phyloP scores from a whole-genome alignment of 2,797 vertebrate genomes.

The Austrolebias charrua region DNA sequence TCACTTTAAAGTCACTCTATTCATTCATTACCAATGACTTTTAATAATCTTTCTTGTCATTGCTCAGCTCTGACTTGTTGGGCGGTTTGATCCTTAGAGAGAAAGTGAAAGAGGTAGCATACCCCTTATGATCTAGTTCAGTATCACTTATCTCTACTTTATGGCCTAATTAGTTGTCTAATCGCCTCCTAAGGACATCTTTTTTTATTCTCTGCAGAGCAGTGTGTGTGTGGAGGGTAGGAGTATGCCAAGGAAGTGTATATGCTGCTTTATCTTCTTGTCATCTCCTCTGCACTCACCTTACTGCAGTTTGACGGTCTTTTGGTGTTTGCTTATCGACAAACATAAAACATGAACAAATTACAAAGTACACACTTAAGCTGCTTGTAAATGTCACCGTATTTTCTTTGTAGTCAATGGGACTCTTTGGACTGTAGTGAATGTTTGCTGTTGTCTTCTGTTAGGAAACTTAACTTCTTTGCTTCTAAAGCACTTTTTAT shows the following conservation, averaged over 20 bases:
- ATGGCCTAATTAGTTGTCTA: conserved; percentile 89
- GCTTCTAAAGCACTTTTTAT: neutral
- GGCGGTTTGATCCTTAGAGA: conserved; percentile 57
- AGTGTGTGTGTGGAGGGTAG: conserved; percentile 26
- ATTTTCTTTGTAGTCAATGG: neutral
- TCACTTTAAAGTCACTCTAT: conserved; percentile 12
- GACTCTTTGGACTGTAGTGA: neutral
- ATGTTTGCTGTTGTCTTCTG: conserved; percentile 5
- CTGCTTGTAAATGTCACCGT: neutral
- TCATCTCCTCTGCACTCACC: conserved; percentile 21
- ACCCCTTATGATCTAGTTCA: conserved; percentile 78
- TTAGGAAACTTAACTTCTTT: neutral
- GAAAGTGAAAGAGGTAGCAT: conserved; percentile 51
- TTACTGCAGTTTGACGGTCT: conserved; percentile 16
- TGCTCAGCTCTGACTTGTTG: conserved; percentile 43
- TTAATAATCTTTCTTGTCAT: conserved; percentile 50
- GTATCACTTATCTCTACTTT: conserved; percentile 81
- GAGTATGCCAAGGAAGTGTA: neutral
- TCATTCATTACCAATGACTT: conserved; percentile 30
- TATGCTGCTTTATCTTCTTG: conserved; percentile 22
- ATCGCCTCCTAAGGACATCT: conserved; percentile 85
- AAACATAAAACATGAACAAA: neutral
- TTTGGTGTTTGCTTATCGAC: conserved; percentile 15
- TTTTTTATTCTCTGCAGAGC: conserved; percentile 88
- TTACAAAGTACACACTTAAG: conserved; percentile 17